Conservation (phyloP, 2,888 invertebrate species). For the Artemia sp. region DNA sequence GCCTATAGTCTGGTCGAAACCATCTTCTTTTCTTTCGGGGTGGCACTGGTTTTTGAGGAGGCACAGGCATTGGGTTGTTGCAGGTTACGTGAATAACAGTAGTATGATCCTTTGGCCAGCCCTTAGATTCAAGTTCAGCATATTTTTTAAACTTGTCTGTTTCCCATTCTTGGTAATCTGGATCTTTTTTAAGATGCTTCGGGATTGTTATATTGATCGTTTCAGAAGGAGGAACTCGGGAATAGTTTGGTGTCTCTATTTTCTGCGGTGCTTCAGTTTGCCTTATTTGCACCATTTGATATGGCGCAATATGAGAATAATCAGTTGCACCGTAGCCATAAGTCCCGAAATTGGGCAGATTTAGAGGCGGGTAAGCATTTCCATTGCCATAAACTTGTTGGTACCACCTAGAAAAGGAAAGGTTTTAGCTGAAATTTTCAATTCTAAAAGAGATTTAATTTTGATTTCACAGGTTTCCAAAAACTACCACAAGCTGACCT, state of each 20-base stretch:
- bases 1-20: not conserved
- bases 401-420: slow-evolving; percentile 1
- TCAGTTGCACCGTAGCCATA: slow-evolving; percentile 4
- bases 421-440: no score
- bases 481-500: no score
- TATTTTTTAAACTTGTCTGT: slow-evolving; percentile 27
- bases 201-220: slow-evolving; percentile 24
- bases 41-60: not conserved
- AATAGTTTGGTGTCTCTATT: slow-evolving; percentile 21
- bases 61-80: slow-evolving; percentile 7
- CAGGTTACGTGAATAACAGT: not conserved
- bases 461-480: no score
- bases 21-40: not conserved
- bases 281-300: not conserved
- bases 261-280: not conserved
- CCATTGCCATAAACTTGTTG: not conserved
- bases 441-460: no score
- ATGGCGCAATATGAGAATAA: not conserved
- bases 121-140: slow-evolving; percentile 25
- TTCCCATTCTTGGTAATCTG: slow-evolving; percentile 26
- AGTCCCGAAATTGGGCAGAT: not conserved
- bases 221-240: slow-evolving; percentile 26
- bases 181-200: slow-evolving; percentile 26
- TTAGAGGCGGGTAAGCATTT: not conserved
- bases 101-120: slow-evolving; percentile 21